These are phyloP conservation scores for Nymphicus hollandicus DNA, from an alignment of 2,113 vertebrate species.

Conservation along the genomic window DNA sequence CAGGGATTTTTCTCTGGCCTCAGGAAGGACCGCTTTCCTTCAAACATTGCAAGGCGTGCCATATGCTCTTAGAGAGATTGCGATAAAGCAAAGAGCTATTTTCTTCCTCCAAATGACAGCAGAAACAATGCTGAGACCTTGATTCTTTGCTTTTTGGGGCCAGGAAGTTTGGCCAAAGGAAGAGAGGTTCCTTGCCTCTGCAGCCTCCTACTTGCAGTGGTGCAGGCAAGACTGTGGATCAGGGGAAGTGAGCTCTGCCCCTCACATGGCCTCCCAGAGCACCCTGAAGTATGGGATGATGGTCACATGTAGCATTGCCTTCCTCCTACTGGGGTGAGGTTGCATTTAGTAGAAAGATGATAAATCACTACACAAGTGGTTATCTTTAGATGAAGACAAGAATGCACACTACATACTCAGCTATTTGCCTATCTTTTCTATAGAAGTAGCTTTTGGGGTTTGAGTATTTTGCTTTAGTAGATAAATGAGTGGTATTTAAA, in stretches of 20 bases:
- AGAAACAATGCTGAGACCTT: slow-evolving; percentile 17
- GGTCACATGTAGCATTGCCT: neutral
- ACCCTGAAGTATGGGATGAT: too few species aligned
- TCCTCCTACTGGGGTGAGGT: neutral
- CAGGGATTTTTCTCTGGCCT: slow-evolving; percentile 21
- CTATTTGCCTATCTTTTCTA: neutral
- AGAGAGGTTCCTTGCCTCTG: neutral
- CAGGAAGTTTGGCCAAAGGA: slow-evolving; percentile 25
- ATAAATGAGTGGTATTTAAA: neutral
- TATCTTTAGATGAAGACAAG: neutral
- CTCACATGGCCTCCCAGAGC: neutral
- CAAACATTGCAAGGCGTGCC: neutral
- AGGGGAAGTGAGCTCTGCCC: neutral
- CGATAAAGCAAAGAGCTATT: slow-evolving; percentile 19
- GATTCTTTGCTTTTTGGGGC: neutral
- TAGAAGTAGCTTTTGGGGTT: neutral
- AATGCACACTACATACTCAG: fast-evolving
- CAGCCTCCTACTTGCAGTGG: neutral
- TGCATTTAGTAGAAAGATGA: neutral
- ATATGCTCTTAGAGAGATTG: neutral
- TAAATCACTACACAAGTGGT: neutral
- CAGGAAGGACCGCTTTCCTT: slow-evolving; percentile 61
- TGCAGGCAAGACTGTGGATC: fast-evolving
- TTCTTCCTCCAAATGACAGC: neutral
- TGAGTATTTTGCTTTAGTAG: neutral